Evolutionary conservation across 2,113 vertebrate species (phyloP).

Genomic region (Oreocharis arfaki): DNA sequence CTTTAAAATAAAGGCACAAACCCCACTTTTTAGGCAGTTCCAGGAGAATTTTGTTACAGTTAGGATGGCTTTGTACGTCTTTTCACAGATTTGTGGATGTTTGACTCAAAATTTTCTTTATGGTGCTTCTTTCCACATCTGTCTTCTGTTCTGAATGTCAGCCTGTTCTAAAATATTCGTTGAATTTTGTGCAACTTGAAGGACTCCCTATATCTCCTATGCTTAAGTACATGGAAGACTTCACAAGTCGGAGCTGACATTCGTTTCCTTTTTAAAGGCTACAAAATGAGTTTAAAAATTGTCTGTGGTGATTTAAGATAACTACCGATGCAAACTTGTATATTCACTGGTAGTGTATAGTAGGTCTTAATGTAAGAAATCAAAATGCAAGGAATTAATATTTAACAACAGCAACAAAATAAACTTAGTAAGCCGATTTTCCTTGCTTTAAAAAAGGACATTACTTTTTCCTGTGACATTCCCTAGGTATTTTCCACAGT

Average conservation of each 20-base stretch:
- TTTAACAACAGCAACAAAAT: background rate
- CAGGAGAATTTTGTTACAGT: background rate
- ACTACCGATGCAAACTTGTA: background rate
- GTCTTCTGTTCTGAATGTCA: background rate
- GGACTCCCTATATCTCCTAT: background rate
- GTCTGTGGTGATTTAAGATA: background rate
- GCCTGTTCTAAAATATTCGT: background rate
- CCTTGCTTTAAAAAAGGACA: background rate
- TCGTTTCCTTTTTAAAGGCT: background rate
- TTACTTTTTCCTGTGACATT: background rate
- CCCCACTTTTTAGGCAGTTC: background rate
- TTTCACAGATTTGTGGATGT: background rate
- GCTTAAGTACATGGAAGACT: background rate
- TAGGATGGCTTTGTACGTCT: background rate
- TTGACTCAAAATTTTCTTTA: background rate
- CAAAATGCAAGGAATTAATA: background rate
- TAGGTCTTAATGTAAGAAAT: background rate
- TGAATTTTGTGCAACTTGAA: background rate
- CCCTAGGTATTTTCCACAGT: background rate
- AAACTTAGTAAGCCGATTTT: background rate
- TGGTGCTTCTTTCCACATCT: background rate
- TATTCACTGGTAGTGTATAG: accelerated
- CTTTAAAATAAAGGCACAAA: background rate
- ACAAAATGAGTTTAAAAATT: background rate
- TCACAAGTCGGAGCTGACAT: background rate